Conservation (phyloP, 2,797 vertebrate genomes). For the Crax fasciolata region DNA sequence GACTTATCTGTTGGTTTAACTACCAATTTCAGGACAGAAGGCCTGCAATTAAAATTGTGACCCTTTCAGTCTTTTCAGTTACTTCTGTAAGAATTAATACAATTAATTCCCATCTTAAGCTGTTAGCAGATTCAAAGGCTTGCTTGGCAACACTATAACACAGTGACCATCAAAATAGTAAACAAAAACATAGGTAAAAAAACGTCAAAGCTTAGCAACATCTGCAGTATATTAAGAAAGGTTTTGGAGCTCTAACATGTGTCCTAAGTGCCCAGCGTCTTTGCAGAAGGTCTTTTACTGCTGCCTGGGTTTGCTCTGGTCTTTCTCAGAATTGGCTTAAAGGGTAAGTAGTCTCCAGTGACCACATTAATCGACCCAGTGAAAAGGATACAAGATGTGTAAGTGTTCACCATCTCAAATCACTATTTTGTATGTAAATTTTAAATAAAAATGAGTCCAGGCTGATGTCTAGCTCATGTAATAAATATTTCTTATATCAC, state of each 20-base stretch:
- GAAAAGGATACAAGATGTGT: background rate
- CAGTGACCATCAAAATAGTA: constrained; percentile 27
- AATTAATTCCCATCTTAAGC: background rate
- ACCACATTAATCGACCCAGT: background rate
- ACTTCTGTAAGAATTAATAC: background rate
- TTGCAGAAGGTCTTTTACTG: constrained; percentile 45
- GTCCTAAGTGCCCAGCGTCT: constrained; percentile 24
- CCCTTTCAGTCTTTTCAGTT: background rate
- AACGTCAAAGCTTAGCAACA: constrained; percentile 47
- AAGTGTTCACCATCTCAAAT: background rate
- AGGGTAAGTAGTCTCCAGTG: constrained; percentile 4
- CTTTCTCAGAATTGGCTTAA: constrained; percentile 51
- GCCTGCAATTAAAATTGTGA: background rate
- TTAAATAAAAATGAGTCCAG: background rate
- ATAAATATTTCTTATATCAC: background rate
- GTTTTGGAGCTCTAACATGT: constrained; percentile 43
- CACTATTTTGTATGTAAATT: constrained; percentile 5
- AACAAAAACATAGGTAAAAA: constrained; percentile 44
- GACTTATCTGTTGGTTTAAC: background rate
- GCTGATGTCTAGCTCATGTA: background rate
- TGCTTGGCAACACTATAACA: background rate
- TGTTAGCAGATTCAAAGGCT: background rate
- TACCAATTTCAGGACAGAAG: background rate
- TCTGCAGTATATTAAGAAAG: constrained; percentile 66
- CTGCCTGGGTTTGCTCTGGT: constrained; percentile 44